phyloP scores from a whole-genome alignment of 2,797 vertebrate genomes.

The Octomys mimax region DNA sequence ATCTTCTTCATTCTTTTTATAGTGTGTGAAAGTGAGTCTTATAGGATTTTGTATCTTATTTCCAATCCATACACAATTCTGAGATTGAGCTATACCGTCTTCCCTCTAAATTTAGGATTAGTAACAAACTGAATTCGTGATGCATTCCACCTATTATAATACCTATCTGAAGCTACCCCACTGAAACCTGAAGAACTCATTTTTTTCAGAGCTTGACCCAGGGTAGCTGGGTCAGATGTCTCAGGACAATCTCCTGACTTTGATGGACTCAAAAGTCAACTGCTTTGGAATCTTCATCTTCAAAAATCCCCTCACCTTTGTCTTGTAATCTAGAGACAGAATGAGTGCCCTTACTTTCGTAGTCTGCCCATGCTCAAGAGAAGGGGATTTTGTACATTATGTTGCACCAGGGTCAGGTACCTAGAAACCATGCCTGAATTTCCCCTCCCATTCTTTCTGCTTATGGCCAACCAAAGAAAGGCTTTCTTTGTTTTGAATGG shows the following conservation, averaged over 20 bases:
- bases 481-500: slow-evolving; percentile 41
- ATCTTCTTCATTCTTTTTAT: background rate
- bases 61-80: background rate
- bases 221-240: background rate
- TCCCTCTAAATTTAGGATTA: background rate
- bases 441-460: background rate
- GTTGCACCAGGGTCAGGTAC: background rate
- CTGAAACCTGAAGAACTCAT: background rate
- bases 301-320: background rate
- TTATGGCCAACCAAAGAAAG: background rate
- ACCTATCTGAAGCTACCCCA: background rate
- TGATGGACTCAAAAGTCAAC: background rate
- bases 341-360: background rate
- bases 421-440: background rate
- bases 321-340: background rate
- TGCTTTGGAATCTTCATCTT: background rate
- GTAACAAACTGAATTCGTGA: background rate
- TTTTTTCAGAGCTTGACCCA: background rate
- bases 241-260: background rate
- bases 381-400: too few relatives aligned
- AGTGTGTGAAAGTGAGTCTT: background rate
- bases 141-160: background rate
- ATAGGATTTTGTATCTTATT: background rate
- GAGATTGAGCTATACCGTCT: background rate
- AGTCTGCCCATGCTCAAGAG: background rate